phyloP scores from a whole-genome alignment of 2,113 vertebrate genomes.

The Brachyhypopomus gauderio region DNA sequence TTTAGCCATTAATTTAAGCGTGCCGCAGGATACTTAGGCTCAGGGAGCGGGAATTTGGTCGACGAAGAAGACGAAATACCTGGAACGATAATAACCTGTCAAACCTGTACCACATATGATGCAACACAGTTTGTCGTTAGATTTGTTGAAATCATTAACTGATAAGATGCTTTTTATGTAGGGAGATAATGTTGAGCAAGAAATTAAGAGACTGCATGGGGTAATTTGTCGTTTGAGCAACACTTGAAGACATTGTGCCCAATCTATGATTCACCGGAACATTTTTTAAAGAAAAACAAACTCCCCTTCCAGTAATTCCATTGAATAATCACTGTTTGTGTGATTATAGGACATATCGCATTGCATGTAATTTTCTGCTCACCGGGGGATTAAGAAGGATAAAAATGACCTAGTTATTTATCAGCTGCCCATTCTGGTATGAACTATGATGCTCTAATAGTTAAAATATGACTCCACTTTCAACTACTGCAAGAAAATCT shows the following conservation, averaged over 20 bases:
- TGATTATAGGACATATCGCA: not conserved
- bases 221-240: not conserved
- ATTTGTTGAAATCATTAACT: slow-evolving; percentile 21
- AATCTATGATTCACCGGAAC: not conserved
- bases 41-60: not conserved
- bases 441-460: too few species aligned
- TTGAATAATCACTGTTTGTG: not conserved
- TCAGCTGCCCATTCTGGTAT: too few species aligned
- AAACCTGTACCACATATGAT: not conserved
- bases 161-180: not conserved
- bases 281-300: not conserved
- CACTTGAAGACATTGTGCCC: not conserved
- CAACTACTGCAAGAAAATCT: not conserved
- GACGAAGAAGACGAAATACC: not conserved
- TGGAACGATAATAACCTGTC: not conserved
- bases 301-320: not conserved
- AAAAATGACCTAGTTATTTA: too few species aligned
- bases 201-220: not conserved
- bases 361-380: too few species aligned
- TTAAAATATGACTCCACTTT: too few species aligned
- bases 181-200: too few species aligned
- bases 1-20: not conserved
- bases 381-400: too few species aligned
- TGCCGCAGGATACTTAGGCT: not conserved
- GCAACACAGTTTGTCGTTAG: not conserved